These are phyloP conservation scores for Paracanthobrama guichenoti DNA, from an alignment of 2,113 vertebrate species.

Conservation along the genomic window DNA sequence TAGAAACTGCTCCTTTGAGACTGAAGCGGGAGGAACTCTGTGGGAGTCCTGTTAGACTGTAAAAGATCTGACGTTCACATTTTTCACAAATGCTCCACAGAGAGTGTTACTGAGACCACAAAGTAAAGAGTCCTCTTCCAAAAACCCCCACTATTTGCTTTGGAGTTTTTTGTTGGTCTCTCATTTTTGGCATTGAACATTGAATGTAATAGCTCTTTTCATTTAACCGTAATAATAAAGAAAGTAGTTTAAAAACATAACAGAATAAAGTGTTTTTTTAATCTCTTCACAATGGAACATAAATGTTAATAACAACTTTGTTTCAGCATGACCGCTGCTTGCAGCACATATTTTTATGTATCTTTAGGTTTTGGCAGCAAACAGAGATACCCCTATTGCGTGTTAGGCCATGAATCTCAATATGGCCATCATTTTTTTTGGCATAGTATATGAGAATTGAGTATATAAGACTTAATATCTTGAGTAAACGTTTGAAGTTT, in stretches of 20 bases:
- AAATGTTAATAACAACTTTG: slow-evolving; percentile 52
- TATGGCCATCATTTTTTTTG: background rate
- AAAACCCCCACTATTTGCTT: slow-evolving; percentile 57
- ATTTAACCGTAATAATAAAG: slow-evolving; percentile 58
- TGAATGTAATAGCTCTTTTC: slow-evolving; percentile 53
- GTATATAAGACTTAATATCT: too few relatives aligned
- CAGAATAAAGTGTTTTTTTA: slow-evolving; percentile 42
- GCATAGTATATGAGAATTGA: background rate
- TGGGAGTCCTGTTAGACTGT: slow-evolving; percentile 39
- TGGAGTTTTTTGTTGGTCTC: slow-evolving; percentile 58
- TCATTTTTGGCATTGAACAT: slow-evolving; percentile 26
- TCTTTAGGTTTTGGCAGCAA: slow-evolving; percentile 31
- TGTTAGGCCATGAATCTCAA: background rate
- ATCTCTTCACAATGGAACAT: slow-evolving; percentile 36
- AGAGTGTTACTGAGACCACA: slow-evolving; percentile 49
- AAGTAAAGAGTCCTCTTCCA: slow-evolving; percentile 50
- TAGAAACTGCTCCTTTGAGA: slow-evolving; percentile 42
- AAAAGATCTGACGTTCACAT: slow-evolving; percentile 31
- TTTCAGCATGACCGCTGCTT: slow-evolving; percentile 38
- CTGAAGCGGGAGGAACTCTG: slow-evolving; percentile 38
- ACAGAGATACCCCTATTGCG: background rate
- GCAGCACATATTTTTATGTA: slow-evolving; percentile 17
- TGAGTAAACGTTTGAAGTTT: too few relatives aligned
- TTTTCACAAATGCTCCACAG: slow-evolving; percentile 47
- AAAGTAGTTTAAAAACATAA: slow-evolving; percentile 51